A percentile compares a stretch with the other conserved stretches of the same genome.
Conservation (phyloP, 1,140 invertebrate species). For the Pantala flavescens region DNA sequence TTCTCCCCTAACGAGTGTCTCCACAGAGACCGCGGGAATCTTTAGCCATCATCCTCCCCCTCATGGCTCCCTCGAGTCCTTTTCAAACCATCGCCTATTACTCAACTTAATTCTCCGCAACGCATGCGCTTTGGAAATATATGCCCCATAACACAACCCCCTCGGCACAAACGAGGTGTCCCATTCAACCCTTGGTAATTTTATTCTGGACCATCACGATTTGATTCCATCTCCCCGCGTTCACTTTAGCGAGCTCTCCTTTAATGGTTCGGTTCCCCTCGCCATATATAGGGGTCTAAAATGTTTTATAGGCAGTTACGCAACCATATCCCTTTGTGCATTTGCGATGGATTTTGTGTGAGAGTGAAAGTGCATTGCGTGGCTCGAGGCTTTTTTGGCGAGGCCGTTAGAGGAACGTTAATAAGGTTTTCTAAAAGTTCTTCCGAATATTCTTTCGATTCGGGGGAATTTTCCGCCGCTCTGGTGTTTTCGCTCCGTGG, state of each 20-base stretch:
- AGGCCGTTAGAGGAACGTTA: no score
- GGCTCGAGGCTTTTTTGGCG: neutral
- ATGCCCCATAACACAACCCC: neutral
- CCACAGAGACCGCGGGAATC: no score
- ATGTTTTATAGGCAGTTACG: neutral
- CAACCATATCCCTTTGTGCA: conserved; percentile 2
- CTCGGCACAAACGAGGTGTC: neutral
- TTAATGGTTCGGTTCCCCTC: conserved; percentile 1
- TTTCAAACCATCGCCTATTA: neutral
- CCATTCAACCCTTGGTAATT: neutral
- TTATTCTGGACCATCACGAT: neutral
- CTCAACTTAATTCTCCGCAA: neutral
- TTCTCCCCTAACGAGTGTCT: no score
- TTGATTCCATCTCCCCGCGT: neutral
- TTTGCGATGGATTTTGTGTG: neutral
- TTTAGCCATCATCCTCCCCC: neutral
- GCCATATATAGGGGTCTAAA: neutral
- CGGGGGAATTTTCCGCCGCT: no score
- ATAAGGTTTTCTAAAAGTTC: no score
- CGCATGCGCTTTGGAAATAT: neutral
- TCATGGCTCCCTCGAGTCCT: neutral
- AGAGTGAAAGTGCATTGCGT: neutral
- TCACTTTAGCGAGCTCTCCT: neutral
- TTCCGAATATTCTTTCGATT: no score
- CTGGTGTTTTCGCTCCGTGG: no score